Percentiles rank a stretch among this genome's conserved stretches.
These are phyloP conservation scores for Diarsia dahlii DNA, from an alignment of 2,888 invertebrate genomes.

Conservation along the genomic window DNA sequence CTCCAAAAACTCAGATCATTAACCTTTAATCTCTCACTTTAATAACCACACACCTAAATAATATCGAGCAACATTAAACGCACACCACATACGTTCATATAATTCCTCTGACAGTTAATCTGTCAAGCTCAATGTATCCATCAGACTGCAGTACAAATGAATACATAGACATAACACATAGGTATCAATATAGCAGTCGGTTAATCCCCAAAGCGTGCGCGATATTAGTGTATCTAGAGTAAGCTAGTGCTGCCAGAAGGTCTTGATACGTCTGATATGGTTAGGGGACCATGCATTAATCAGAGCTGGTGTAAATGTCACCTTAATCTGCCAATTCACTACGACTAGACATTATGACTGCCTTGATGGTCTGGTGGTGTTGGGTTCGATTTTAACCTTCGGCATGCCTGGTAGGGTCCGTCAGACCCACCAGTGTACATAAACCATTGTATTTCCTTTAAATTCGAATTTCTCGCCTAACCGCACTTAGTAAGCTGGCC, in stretches of 20 bases:
- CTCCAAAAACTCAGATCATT: background rate
- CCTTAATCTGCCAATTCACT: background rate
- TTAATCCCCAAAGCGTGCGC: slow-evolving; percentile 37
- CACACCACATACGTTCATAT: background rate
- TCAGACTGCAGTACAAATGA: slow-evolving; percentile 25
- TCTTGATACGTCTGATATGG: background rate
- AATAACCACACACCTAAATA: background rate
- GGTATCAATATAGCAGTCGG: slow-evolving; percentile 3
- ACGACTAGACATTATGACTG: background rate
- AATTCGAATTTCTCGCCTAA: too few species aligned
- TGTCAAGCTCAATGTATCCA: slow-evolving; percentile 27
- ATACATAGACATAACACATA: slow-evolving; percentile 8
- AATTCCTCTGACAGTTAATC: slow-evolving; percentile 22
- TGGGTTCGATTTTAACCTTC: too few species aligned
- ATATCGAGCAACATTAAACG: background rate
- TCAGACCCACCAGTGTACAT: too few species aligned
- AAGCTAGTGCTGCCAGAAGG: background rate
- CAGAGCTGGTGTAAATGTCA: background rate
- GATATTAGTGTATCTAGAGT: background rate
- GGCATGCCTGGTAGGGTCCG: too few species aligned
- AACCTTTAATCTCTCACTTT: background rate
- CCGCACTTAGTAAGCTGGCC: too few species aligned
- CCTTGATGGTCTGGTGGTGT: too few species aligned
- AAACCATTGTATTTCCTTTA: too few species aligned
- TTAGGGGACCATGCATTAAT: background rate